Evolutionary conservation across 2,113 vertebrate species (phyloP).

Genomic region (pig (Sus scrofa)): DNA sequence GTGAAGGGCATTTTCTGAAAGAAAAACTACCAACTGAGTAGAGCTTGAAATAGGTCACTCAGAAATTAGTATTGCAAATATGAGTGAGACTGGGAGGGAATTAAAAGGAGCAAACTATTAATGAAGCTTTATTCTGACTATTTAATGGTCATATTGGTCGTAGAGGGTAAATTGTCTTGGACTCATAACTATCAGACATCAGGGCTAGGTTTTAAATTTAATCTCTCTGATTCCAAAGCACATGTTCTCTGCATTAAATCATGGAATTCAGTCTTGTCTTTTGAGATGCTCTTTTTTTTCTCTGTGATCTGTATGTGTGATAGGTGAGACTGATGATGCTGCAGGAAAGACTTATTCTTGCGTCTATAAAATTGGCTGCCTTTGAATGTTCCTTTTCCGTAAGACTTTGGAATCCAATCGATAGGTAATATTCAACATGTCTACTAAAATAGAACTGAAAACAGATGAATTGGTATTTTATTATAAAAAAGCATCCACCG

Average conservation of each 20-base stretch:
- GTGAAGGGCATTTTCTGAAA: background rate
- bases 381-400: background rate
- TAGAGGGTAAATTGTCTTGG: background rate
- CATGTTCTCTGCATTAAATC: background rate
- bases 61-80: background rate
- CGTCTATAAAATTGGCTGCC: background rate
- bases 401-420: background rate
- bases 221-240: background rate
- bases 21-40: background rate
- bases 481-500: background rate
- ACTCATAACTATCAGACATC: background rate
- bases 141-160: background rate
- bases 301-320: accelerated
- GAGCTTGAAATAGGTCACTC: background rate
- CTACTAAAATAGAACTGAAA: background rate
- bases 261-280: too few species aligned
- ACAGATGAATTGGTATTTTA: background rate
- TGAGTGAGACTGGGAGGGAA: background rate
- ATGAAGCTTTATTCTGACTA: background rate
- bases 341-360: too few species aligned
- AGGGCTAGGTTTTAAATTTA: background rate
- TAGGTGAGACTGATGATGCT: background rate
- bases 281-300: background rate
- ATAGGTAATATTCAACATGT: background rate
- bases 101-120: background rate